These are phyloP conservation scores for Ciconia stormi DNA, from an alignment of 2,113 vertebrate genomes.

Conservation along the genomic window DNA sequence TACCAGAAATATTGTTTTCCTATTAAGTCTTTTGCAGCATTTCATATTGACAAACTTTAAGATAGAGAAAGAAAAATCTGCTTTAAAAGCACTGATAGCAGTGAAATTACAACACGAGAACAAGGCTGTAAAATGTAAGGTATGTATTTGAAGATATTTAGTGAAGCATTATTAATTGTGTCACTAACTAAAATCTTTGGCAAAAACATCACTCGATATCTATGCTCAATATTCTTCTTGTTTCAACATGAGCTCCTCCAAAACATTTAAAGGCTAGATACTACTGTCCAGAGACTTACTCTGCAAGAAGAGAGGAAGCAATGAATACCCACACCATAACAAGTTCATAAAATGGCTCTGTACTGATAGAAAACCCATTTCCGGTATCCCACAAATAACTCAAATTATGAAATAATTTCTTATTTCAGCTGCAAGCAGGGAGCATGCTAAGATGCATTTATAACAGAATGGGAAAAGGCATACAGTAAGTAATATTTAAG, in stretches of 20 bases:
- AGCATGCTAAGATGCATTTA: constrained; percentile 37
- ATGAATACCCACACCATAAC: not conserved
- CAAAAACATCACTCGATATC: not conserved
- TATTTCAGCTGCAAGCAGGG: constrained; percentile 28
- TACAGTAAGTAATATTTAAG: constrained; percentile 48
- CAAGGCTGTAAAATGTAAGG: not conserved
- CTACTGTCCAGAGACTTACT: not conserved
- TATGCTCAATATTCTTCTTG: not conserved
- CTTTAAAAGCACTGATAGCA: not conserved
- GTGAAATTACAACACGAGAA: not conserved
- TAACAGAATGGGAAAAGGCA: constrained; percentile 51
- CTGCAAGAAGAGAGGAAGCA: constrained; percentile 1
- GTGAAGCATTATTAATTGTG: not conserved
- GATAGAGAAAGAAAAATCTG: not conserved
- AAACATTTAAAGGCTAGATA: not conserved
- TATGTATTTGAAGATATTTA: not conserved
- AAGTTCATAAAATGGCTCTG: constrained; percentile 16
- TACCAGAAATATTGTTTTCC: not conserved
- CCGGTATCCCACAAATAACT: constrained; percentile 60
- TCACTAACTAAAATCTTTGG: not conserved
- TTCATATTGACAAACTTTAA: not conserved
- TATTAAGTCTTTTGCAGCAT: not conserved
- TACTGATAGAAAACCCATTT: constrained; percentile 47
- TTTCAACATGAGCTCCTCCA: not conserved
- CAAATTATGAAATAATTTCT: constrained; percentile 37